Conservation (phyloP, 2,797 vertebrate species). For the Aphelocoma californica region DNA sequence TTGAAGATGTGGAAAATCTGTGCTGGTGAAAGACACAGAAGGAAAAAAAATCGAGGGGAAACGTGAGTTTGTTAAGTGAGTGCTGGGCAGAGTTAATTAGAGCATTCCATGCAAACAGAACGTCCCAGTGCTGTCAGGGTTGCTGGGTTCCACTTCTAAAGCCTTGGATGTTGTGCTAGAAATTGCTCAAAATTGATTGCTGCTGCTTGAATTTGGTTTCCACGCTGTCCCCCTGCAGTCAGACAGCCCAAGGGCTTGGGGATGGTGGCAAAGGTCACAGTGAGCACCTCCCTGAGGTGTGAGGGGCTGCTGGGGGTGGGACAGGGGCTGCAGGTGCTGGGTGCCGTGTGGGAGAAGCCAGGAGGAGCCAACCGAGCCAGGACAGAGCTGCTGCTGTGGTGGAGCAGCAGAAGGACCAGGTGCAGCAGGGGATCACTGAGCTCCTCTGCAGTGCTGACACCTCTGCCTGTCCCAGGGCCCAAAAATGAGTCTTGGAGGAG, state of each 20-base stretch:
- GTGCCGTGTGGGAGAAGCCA: not conserved
- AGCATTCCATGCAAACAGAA: not conserved
- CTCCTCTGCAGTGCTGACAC: too few species aligned
- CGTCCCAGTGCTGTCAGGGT: not conserved
- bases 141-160: not conserved
- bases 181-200: not conserved
- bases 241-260: not conserved
- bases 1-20: conserved; percentile 29
- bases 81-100: conserved; percentile 22
- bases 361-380: not conserved
- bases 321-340: not conserved
- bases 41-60: not conserved
- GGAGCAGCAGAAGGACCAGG: not conserved
- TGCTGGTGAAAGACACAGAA: not conserved
- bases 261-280: not conserved
- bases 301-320: not conserved
- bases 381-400: not conserved
- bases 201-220: not conserved
- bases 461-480: not conserved
- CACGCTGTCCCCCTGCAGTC: rapidly evolving
- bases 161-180: not conserved
- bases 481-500: not conserved
- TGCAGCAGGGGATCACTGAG: not conserved
- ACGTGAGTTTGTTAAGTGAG: conserved; percentile 1
- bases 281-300: rapidly evolving